Evolutionary conservation across 2,797 vertebrate genomes (phyloP).

Genomic region (Bryconaethiops microstoma): DNA sequence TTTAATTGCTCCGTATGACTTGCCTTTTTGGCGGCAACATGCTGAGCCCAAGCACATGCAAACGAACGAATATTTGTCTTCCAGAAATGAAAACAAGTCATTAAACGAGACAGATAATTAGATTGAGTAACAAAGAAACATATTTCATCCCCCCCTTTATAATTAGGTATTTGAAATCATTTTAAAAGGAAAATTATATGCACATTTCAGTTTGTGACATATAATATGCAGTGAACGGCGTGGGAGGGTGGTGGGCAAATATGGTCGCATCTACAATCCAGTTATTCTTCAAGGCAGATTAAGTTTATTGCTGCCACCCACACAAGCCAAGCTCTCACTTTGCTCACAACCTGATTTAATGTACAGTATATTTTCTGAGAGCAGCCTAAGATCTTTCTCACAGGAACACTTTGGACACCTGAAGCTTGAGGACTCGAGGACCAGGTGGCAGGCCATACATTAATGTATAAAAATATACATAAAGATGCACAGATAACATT

Average conservation of each 20-base stretch:
- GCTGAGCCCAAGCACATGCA: neutral
- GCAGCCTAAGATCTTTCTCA: constrained; percentile 42
- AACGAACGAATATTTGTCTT: neutral
- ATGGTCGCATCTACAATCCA: neutral
- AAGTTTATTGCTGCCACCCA: constrained; percentile 2
- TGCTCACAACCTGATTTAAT: constrained; percentile 1
- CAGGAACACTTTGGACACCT: neutral
- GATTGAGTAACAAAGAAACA: neutral
- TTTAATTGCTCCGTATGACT: neutral
- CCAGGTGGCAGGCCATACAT: neutral
- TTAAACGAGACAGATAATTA: neutral
- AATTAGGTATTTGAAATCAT: neutral
- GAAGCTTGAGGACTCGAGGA: neutral
- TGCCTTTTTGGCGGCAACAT: neutral
- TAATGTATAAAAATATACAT: neutral
- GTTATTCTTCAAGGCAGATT: constrained; percentile 6
- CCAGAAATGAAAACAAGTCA: no score
- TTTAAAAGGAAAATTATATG: neutral
- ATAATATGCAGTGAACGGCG: neutral
- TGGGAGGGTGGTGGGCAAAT: constrained; percentile 11
- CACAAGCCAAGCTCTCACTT: neutral
- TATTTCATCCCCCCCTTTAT: neutral
- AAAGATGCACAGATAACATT: neutral
- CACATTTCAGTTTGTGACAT: neutral
- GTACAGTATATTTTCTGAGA: neutral